These are phyloP conservation scores for Rhinichthys klamathensis DNA, from an alignment of 2,113 vertebrate genomes.

Conservation along the genomic window DNA sequence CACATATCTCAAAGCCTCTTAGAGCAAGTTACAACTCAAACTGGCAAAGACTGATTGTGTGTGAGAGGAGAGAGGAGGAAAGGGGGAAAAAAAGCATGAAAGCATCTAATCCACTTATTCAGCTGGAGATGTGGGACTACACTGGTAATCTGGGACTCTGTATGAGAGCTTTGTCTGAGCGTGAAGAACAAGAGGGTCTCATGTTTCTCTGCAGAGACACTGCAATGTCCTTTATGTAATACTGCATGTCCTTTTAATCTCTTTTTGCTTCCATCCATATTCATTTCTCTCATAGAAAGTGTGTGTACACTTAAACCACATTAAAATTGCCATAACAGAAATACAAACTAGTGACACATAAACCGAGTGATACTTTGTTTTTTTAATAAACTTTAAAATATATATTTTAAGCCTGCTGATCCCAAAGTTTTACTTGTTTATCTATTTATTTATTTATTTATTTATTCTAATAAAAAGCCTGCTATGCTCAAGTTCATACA, in stretches of 20 bases:
- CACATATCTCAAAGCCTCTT: not conserved
- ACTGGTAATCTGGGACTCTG: slow-evolving; percentile 14
- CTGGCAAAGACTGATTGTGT: slow-evolving; percentile 13
- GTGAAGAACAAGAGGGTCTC: not conserved
- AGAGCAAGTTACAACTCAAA: slow-evolving; percentile 3
- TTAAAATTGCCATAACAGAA: not conserved
- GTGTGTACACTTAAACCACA: not conserved
- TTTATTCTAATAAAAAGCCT: no score
- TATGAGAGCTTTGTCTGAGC: not conserved
- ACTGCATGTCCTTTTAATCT: not conserved
- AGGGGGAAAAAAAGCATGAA: not conserved
- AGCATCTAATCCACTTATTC: slow-evolving; percentile 29
- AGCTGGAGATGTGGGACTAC: slow-evolving; percentile 21
- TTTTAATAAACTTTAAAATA: no score
- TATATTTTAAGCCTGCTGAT: no score
- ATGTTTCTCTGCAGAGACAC: not conserved
- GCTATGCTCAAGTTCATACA: not conserved
- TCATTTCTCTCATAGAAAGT: not conserved
- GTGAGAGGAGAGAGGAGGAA: not conserved
- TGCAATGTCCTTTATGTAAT: not conserved
- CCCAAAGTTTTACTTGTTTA: no score
- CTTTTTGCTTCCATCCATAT: not conserved
- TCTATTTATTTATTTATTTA: no score
- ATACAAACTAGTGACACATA: not conserved
- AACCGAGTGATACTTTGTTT: no score